Evolutionary conservation across 2,888 invertebrate genomes (phyloP).

Genomic region (Apodemia hepburni): DNA sequence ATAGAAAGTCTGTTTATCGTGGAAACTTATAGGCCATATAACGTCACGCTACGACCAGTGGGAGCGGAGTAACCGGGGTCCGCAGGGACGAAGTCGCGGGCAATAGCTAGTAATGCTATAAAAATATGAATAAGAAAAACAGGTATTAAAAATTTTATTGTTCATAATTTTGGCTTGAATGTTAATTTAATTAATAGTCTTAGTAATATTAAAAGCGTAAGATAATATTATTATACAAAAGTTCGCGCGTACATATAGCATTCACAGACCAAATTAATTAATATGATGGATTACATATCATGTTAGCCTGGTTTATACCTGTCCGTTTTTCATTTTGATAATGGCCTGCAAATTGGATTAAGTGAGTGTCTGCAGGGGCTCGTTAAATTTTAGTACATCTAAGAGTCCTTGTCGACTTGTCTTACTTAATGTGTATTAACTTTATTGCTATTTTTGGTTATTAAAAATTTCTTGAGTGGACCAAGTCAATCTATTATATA

Average conservation of each 20-base stretch:
- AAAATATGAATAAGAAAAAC: no score
- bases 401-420: conserved; percentile 14
- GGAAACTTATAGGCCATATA: no score
- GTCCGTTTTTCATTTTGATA: conserved; percentile 34
- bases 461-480: not conserved
- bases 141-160: no score
- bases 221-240: not conserved
- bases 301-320: conserved; percentile 26
- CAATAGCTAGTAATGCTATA: no score
- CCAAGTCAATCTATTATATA: not conserved
- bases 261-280: conserved; percentile 31
- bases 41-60: no score
- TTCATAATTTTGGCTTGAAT: no score
- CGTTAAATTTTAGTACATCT: conserved; percentile 31
- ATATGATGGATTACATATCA: conserved; percentile 33
- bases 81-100: no score
- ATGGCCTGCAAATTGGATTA: conserved; percentile 35
- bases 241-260: not conserved
- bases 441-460: not conserved
- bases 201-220: no score
- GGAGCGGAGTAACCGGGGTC: no score
- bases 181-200: not conserved
- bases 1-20: no score
- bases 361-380: conserved; percentile 33
- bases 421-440: not conserved